Conservation (phyloP, 2,113 vertebrate genomes). For the Pao palembangensis region DNA sequence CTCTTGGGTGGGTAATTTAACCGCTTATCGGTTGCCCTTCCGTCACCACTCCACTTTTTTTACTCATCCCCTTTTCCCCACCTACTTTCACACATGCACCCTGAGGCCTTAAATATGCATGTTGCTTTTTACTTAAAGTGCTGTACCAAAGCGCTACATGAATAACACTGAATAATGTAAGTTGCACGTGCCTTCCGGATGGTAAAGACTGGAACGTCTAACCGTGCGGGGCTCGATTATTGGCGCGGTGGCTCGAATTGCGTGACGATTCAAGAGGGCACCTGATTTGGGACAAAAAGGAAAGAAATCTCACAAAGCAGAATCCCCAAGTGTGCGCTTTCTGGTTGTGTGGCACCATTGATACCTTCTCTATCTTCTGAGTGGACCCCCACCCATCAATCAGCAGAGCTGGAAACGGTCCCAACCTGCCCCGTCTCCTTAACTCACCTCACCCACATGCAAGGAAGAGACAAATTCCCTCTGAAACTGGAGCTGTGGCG, state of each 20-base stretch:
- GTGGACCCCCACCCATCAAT: constrained; percentile 48
- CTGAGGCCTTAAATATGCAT: constrained; percentile 30
- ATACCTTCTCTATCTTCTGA: constrained; percentile 37
- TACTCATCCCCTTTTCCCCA: background rate
- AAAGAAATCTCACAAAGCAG: background rate
- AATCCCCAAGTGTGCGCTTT: constrained; percentile 9
- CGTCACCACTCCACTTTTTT: background rate
- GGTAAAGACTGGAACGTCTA: background rate
- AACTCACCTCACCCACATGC: constrained; percentile 1
- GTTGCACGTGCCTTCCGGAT: constrained; percentile 9
- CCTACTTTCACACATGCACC: background rate
- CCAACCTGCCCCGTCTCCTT: background rate
- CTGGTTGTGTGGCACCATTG: constrained; percentile 12
- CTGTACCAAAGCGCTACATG: constrained; percentile 17
- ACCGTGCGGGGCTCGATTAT: background rate
- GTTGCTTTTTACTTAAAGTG: constrained; percentile 33
- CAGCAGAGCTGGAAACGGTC: constrained; percentile 38
- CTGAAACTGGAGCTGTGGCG: constrained; percentile 23
- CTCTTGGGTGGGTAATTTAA: background rate
- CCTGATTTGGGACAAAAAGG: background rate
- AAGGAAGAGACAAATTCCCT: constrained; percentile 15
- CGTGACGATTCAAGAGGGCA: constrained; percentile 17
- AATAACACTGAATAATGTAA: constrained; percentile 48
- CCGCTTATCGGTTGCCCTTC: background rate
- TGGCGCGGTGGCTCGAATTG: constrained; percentile 6